phyloP scores from a whole-genome alignment of 2,797 vertebrate species.

The Aselliscus stoliczkanus region DNA sequence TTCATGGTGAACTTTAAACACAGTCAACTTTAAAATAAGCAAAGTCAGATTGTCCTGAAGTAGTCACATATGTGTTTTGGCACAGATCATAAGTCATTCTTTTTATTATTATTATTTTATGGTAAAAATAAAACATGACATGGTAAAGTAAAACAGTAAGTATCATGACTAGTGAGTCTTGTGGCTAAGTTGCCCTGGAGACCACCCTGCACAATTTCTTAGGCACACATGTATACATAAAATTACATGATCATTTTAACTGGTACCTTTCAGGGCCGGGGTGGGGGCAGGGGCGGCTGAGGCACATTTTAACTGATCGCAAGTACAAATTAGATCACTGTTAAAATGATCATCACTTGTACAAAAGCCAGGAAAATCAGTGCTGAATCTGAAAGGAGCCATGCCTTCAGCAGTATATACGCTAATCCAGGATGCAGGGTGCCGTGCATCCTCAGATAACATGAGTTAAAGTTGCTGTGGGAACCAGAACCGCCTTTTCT shows the following conservation, averaged over 20 bases:
- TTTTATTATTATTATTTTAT: background rate
- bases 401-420: background rate
- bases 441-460: background rate
- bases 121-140: background rate
- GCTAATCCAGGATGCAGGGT: background rate
- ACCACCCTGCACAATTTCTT: background rate
- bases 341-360: background rate
- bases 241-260: background rate
- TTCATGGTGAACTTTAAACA: conserved; percentile 20
- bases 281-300: background rate
- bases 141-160: background rate
- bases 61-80: background rate
- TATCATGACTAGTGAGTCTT: background rate
- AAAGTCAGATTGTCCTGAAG: background rate
- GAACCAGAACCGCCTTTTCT: conserved; percentile 10
- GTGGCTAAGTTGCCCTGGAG: background rate
- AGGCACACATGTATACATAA: background rate
- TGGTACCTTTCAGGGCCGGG: background rate
- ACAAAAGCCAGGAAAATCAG: conserved; percentile 37
- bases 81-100: background rate
- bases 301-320: background rate
- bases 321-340: conserved; percentile 43
- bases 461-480: conserved; percentile 23
- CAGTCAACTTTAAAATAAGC: background rate
- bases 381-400: background rate